These are phyloP conservation scores for Grammomys surdaster DNA, from an alignment of 2,113 vertebrate genomes.

Conservation along the genomic window DNA sequence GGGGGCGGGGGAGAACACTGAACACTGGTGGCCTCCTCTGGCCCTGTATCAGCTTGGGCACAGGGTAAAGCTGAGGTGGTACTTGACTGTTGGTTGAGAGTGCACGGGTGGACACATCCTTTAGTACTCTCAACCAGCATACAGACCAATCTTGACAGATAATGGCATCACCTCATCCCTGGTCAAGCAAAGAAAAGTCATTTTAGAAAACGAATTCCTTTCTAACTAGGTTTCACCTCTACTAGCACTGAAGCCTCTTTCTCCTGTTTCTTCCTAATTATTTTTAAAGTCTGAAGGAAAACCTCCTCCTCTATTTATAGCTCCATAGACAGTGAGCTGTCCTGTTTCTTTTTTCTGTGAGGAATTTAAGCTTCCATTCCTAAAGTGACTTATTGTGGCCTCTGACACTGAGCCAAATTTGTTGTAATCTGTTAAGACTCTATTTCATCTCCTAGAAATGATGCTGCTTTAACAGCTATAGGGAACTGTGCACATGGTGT, in stretches of 20 bases:
- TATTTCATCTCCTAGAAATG: background rate
- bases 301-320: background rate
- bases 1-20: too few species aligned
- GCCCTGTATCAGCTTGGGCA: background rate
- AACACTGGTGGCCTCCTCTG: rapidly evolving
- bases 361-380: background rate
- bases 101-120: rapidly evolving
- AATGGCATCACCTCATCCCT: background rate
- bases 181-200: background rate
- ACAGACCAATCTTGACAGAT: too few species aligned
- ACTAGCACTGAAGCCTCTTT: background rate
- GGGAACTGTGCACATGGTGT: background rate
- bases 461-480: background rate
- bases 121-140: background rate
- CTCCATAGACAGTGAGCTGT: background rate
- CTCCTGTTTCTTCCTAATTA: background rate
- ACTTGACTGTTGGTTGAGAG: background rate
- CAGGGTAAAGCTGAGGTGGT: background rate
- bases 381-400: background rate
- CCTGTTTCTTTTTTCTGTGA: background rate
- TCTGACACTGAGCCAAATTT: background rate
- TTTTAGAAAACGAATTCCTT: background rate
- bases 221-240: background rate
- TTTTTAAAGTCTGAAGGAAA: background rate
- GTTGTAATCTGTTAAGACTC: background rate